Percentiles rank a stretch among this genome's conserved stretches.
Evolutionary conservation across 1,140 invertebrate genomes (phyloP).

Genomic region (Lepidurus apus): DNA sequence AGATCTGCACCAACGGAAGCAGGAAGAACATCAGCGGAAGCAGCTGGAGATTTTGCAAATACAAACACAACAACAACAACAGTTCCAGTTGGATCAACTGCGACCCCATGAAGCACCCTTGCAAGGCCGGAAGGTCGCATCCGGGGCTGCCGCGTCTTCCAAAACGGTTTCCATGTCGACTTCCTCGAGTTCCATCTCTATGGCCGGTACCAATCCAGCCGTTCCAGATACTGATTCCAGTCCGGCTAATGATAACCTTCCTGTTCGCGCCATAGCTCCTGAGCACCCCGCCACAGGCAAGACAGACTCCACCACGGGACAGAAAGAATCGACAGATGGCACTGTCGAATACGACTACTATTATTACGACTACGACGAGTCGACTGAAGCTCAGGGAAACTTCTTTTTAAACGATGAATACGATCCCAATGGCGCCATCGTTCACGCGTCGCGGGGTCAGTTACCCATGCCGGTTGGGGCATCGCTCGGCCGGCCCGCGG

Average conservation of each 20-base stretch:
- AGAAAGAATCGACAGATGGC: conserved; percentile 28
- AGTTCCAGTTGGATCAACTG: background rate
- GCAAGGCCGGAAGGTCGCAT: background rate
- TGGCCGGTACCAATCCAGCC: background rate
- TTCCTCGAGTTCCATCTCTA: background rate
- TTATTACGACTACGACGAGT: conserved; percentile 34
- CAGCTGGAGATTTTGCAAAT: conserved; percentile 23
- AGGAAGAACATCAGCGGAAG: conserved; percentile 27
- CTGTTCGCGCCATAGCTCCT: background rate
- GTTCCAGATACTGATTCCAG: background rate
- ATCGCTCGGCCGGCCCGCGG: background rate
- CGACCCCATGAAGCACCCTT: background rate
- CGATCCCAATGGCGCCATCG: conserved; percentile 28
- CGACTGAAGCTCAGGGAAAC: conserved; percentile 23
- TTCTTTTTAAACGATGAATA: conserved; percentile 33
- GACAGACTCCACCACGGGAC: background rate
- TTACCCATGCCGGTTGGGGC: background rate
- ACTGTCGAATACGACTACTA: conserved; percentile 33
- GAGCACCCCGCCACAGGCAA: background rate
- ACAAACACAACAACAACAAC: background rate
- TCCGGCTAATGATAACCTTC: background rate
- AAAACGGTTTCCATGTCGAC: conserved; percentile 5
- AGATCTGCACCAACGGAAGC: conserved; percentile 20
- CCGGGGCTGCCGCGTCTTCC: background rate
- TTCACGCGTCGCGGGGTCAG: background rate